Percentiles rank a stretch among this genome's conserved stretches.
These are phyloP conservation scores for Heliconius sara DNA, from an alignment of 2,888 invertebrate genomes.

Conservation along the genomic window DNA sequence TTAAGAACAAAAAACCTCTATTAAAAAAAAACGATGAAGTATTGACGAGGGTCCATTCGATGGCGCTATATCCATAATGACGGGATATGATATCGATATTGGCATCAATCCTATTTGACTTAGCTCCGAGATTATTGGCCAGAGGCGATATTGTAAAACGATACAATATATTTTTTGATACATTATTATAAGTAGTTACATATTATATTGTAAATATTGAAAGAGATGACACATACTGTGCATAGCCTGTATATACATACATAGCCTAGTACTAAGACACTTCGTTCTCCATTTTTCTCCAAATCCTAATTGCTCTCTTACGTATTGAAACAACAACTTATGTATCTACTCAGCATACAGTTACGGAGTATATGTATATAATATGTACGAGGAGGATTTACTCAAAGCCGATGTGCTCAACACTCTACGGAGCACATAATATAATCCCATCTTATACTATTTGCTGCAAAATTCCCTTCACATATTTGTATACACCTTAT, in stretches of 20 bases:
- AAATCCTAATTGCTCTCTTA: not conserved
- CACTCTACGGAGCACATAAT: conserved; percentile 20
- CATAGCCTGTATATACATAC: too few species aligned
- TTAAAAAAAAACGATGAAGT: conserved; percentile 5
- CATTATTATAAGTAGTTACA: not conserved
- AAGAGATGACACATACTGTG: too few species aligned
- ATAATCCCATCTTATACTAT: conserved; percentile 20
- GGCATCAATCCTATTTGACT: conserved; percentile 24
- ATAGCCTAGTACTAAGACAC: not conserved
- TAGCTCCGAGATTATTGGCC: conserved; percentile 4
- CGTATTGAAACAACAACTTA: not conserved
- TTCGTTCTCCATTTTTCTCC: too few species aligned
- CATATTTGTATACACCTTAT: not conserved
- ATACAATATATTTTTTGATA: not conserved
- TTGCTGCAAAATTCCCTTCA: not conserved
- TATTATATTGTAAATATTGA: not conserved
- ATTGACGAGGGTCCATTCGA: conserved; percentile 32
- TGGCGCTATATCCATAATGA: conserved; percentile 7
- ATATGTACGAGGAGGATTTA: not conserved
- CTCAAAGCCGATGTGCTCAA: conserved; percentile 3
- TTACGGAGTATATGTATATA: not conserved
- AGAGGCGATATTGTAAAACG: conserved; percentile 9
- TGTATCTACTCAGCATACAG: not conserved
- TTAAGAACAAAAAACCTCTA: not conserved
- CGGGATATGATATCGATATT: not conserved